A percentile compares a stretch with the other conserved stretches of the same genome.
Conservation (phyloP, 1,140 invertebrate genomes). For the Drosophila grimshawi region DNA sequence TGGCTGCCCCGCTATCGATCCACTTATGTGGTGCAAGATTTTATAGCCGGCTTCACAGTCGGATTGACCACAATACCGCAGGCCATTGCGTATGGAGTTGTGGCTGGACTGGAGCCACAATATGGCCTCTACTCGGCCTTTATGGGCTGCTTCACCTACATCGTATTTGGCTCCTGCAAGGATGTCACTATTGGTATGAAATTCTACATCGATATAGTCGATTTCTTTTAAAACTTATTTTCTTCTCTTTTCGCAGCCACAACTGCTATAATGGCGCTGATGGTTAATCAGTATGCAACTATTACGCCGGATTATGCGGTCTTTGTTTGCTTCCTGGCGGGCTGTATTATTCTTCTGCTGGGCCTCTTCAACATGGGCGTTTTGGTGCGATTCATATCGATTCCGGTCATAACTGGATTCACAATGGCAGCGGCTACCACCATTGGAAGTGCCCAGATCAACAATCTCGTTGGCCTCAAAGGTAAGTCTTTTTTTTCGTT, state of each 20-base stretch:
- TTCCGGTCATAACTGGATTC: constrained; percentile 95
- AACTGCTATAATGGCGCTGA: constrained; percentile 92
- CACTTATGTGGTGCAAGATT: constrained; percentile 87
- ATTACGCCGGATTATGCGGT: constrained; percentile 91
- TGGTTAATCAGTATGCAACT: constrained; percentile 89
- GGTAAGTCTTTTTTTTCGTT: constrained; percentile 63
- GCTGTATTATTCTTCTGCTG: constrained; percentile 90
- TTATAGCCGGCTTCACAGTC: constrained; percentile 93
- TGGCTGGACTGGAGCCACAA: constrained; percentile 88
- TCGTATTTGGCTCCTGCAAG: constrained; percentile 93
- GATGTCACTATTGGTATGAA: constrained; percentile 90
- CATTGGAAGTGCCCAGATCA: constrained; percentile 93
- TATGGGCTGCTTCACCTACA: constrained; percentile 94
- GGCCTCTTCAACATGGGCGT: constrained; percentile 94
- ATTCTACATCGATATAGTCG: background rate
- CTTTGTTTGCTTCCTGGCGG: constrained; percentile 91
- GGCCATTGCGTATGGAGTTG: constrained; percentile 92
- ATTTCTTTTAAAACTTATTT: background rate
- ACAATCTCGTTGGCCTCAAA: constrained; percentile 89
- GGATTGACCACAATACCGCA: constrained; percentile 94
- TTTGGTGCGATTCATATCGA: constrained; percentile 95
- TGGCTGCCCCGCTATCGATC: constrained; percentile 89
- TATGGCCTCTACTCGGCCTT: constrained; percentile 91
- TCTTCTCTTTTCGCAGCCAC: constrained; percentile 85
- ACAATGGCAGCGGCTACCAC: constrained; percentile 95